Percentiles rank a stretch among this genome's conserved stretches.
Conservation (phyloP, 2,888 invertebrate species). For the Cephonodes hylas region DNA sequence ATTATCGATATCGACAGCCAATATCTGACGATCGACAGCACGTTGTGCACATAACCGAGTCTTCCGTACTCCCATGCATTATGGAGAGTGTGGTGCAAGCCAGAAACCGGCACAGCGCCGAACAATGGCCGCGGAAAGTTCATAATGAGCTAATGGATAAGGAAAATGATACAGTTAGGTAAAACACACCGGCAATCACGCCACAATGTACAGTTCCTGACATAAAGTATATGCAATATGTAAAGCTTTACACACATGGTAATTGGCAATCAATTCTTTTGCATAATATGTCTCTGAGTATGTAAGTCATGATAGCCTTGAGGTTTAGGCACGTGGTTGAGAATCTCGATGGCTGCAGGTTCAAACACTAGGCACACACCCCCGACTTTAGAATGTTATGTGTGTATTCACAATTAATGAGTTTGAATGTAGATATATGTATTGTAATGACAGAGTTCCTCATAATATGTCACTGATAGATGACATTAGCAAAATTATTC, state of each 20-base stretch:
- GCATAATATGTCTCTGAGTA: too few species aligned
- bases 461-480: too few species aligned
- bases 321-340: too few species aligned
- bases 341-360: too few species aligned
- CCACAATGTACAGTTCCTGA: conserved; percentile 5
- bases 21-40: conserved; percentile 20
- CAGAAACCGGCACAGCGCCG: conserved; percentile 30
- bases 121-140: conserved; percentile 34
- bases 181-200: not conserved
- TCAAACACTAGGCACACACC: too few species aligned
- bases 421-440: too few species aligned
- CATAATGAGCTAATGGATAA: conserved; percentile 22
- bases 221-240: not conserved
- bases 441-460: too few species aligned
- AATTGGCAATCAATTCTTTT: too few species aligned
- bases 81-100: conserved; percentile 29
- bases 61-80: conserved; percentile 45
- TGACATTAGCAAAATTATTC: too few species aligned
- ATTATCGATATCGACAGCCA: conserved; percentile 8
- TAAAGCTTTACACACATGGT: not conserved
- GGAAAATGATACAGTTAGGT: conserved; percentile 10
- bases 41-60: conserved; percentile 17
- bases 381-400: too few species aligned
- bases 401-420: too few species aligned
- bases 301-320: too few species aligned